Evolutionary conservation across 37 sponge, comb jelly and placozoan genomes (phyloP).

Genomic region (Dysidea cf. avara): DNA sequence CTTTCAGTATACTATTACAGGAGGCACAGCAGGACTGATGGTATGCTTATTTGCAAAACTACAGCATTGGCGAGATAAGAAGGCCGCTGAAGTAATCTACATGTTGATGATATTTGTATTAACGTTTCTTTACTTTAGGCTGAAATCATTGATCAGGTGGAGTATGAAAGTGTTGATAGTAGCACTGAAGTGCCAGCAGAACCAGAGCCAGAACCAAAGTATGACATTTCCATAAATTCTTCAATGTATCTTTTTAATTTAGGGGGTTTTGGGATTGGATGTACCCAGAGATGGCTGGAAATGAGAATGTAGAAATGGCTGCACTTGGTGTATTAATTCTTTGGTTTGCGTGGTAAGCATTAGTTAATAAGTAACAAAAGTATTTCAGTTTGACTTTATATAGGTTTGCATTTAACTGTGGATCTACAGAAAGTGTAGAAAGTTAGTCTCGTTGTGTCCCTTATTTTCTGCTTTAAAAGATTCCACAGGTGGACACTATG

Average conservation of each 20-base stretch:
- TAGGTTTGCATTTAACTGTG: conserved; percentile 96
- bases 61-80: not conserved
- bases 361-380: not conserved
- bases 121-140: too few relatives aligned
- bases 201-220: not conserved
- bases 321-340: conserved; percentile 92
- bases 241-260: not conserved
- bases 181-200: too few relatives aligned
- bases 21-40: not conserved
- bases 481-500: not conserved
- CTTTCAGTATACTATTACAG: too few relatives aligned
- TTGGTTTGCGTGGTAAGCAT: conserved; percentile 82
- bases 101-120: not conserved
- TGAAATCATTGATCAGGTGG: not conserved
- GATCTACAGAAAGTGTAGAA: conserved; percentile 84
- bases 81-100: not conserved
- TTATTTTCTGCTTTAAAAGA: not conserved
- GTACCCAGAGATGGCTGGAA: conserved; percentile 83
- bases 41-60: conserved; percentile 2
- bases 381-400: not conserved
- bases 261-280: conserved; percentile 73
- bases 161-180: not conserved
- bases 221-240: not conserved
- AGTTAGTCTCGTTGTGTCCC: conserved; percentile 10
- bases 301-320: conserved; percentile 70